Conservation (phyloP, 2,113 vertebrate genomes). For the Eulemur rufifrons region DNA sequence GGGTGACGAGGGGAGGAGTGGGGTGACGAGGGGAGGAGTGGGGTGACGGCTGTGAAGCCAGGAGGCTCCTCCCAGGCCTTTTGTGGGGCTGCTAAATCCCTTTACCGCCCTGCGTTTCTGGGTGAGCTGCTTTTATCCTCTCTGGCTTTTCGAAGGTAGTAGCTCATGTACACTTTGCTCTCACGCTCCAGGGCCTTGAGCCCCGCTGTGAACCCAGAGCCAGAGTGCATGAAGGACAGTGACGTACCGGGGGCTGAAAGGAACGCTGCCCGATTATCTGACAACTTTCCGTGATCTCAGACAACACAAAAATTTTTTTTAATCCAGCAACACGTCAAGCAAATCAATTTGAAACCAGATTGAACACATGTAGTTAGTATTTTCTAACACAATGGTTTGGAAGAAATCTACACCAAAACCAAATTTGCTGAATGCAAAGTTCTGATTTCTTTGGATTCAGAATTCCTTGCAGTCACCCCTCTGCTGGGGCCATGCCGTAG, state of each 20-base stretch:
- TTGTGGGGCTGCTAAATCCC: too few relatives aligned
- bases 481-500: neutral
- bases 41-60: neutral
- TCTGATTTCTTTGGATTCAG: neutral
- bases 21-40: too few relatives aligned
- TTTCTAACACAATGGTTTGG: neutral
- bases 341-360: neutral
- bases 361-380: neutral
- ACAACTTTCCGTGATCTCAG: neutral
- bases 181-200: neutral
- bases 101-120: neutral
- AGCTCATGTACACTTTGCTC: neutral
- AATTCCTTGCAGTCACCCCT: neutral
- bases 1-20: too few relatives aligned
- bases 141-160: neutral
- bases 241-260: neutral
- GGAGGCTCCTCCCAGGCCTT: too few relatives aligned
- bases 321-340: neutral
- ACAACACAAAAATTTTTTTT: neutral
- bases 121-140: neutral
- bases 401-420: neutral
- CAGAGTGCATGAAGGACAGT: neutral
- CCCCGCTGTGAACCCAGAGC: neutral
- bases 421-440: neutral
- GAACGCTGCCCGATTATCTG: neutral